Conservation (phyloP, 2,113 vertebrate species). For the Scortum barcoo region DNA sequence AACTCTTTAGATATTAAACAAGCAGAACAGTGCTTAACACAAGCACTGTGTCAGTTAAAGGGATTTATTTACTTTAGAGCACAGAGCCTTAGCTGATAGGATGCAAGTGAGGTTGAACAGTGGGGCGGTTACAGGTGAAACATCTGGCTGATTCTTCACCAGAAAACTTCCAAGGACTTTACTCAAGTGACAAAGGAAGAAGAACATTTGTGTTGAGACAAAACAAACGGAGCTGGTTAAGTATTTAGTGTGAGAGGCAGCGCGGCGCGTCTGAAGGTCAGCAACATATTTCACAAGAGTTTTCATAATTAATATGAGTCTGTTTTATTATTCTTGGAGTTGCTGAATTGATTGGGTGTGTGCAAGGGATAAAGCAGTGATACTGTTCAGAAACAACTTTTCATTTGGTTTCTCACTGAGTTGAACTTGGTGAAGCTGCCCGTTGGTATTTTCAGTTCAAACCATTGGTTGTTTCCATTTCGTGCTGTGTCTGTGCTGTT, state of each 20-base stretch:
- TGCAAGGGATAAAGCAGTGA: background rate
- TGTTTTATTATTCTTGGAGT: background rate
- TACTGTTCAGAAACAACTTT: background rate
- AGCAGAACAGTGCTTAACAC: background rate
- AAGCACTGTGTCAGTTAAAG: no score
- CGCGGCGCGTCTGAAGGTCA: background rate
- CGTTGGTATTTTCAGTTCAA: background rate
- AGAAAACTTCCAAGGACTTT: background rate
- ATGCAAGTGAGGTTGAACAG: no score
- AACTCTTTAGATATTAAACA: background rate
- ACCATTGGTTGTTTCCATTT: background rate
- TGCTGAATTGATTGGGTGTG: background rate
- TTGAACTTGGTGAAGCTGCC: constrained; percentile 3
- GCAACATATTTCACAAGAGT: background rate
- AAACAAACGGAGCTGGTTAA: background rate
- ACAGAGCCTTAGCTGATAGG: no score
- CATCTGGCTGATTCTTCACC: background rate
- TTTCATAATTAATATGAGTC: background rate
- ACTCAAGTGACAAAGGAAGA: background rate
- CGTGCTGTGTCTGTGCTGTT: background rate
- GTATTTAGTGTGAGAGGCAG: background rate
- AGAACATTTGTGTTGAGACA: background rate
- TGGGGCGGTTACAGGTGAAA: background rate
- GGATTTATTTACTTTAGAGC: background rate
- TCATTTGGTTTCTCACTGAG: background rate